phyloP scores from a whole-genome alignment of 2,888 invertebrate genomes.

The Tetrapedia diversipes region DNA sequence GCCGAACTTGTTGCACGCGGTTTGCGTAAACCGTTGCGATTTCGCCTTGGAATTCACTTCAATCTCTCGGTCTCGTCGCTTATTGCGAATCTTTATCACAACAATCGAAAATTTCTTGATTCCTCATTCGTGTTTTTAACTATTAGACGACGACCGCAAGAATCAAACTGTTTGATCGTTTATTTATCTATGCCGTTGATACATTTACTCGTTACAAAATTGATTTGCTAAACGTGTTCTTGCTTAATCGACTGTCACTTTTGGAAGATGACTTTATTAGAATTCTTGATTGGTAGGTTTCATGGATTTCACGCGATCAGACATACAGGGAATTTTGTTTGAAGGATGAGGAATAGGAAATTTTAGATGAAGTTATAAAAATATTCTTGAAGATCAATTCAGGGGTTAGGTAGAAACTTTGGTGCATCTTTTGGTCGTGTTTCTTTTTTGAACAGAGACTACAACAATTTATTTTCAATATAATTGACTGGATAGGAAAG shows the following conservation, averaged over 20 bases:
- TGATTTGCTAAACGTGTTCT: conserved; percentile 29
- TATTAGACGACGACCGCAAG: conserved; percentile 6
- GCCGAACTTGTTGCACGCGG: conserved; percentile 66
- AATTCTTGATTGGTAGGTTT: not conserved
- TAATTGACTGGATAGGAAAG: too few relatives aligned
- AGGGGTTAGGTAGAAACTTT: too few relatives aligned
- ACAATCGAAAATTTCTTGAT: not conserved
- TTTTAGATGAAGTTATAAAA: not conserved
- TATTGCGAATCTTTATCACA: not conserved
- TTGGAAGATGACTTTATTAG: conserved; percentile 25
- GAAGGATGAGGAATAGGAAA: not conserved
- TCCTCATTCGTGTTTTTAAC: too few relatives aligned
- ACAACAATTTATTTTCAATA: too few relatives aligned
- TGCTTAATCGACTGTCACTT: conserved; percentile 35
- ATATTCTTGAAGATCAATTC: too few relatives aligned
- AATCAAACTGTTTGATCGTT: conserved; percentile 26
- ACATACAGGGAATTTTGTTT: not conserved
- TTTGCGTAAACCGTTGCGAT: conserved; percentile 47
- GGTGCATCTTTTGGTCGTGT: too few relatives aligned
- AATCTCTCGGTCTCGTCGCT: conserved; percentile 36
- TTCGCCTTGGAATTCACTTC: conserved; percentile 4
- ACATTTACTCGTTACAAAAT: conserved; percentile 37
- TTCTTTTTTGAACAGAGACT: too few relatives aligned
- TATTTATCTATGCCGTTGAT: conserved; percentile 26
- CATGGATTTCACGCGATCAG: not conserved